These are phyloP conservation scores for Zaprionus ornatus DNA, from an alignment of 1,140 invertebrate genomes.

Conservation along the genomic window DNA sequence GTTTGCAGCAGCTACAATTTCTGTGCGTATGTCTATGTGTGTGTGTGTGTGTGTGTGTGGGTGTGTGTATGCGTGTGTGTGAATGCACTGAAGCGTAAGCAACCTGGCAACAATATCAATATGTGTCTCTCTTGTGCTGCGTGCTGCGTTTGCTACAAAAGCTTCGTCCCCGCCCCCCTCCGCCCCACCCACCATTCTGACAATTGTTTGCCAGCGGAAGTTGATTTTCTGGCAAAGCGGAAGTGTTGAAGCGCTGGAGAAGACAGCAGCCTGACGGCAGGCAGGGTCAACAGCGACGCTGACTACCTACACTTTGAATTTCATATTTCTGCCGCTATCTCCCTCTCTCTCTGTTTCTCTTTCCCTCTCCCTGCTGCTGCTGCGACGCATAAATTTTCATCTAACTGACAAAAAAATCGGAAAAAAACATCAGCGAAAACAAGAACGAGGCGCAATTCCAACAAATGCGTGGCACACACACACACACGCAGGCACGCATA, in stretches of 20 bases:
- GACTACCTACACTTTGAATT: constrained; percentile 35
- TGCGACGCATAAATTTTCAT: constrained; percentile 65
- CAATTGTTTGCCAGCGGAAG: constrained; percentile 74
- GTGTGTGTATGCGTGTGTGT: constrained; percentile 11
- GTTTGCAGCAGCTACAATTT: constrained; percentile 62
- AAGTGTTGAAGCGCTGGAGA: constrained; percentile 59
- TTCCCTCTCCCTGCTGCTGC: constrained; percentile 8
- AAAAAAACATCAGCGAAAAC: constrained; percentile 1
- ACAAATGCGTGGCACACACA: constrained; percentile 12
- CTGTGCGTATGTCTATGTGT: constrained; percentile 2
- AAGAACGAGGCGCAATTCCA: constrained; percentile 7
- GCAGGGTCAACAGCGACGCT: constrained; percentile 12
- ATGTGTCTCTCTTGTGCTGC: constrained; percentile 66
- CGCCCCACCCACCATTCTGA: constrained; percentile 20
- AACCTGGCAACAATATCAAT: constrained; percentile 77
- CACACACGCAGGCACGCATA: neutral
- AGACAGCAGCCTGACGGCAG: constrained; percentile 7
- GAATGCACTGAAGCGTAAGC: constrained; percentile 64
- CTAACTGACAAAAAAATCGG: constrained; percentile 43
- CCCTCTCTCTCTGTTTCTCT: neutral
- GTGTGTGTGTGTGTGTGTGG: neutral
- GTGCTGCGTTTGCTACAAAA: constrained; percentile 48
- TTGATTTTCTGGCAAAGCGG: constrained; percentile 70
- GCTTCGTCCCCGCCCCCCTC: constrained; percentile 5
- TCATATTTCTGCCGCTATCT: constrained; percentile 44